Evolutionary conservation across 2,113 vertebrate genomes (phyloP), one percentile per base, ranked within the genome.

Genomic region (Rhabdornis inornatus): DNA sequence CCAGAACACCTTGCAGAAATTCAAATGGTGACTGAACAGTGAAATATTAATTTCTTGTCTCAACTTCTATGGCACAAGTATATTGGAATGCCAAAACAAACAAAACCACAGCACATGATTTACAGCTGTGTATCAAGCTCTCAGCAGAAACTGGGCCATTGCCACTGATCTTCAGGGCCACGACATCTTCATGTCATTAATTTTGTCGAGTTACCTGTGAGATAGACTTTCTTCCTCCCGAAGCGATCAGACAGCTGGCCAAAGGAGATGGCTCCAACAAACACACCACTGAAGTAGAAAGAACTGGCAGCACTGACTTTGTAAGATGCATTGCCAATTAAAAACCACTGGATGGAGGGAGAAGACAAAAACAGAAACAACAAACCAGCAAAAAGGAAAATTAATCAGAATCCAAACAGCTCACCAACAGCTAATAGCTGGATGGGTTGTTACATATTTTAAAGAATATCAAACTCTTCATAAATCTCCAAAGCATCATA

Each of bases 191-290:
- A n/a, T 7, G 11, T 17, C 23, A 60, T 6, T 66, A 3, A 19
- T 68, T 87, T 1, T 68, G 33, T 40, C 1, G 4, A 23, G 63
- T 96, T 97, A 98, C 98, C 98, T 97, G 97, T 96, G 55, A 98
- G 98, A 91, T 98, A 98, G 72, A 98, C 96, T 30, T 97, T 98
- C 66, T 98, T 98, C 90, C 98, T 98, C 39, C 98, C 98, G 0
- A 98, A 98, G 56, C 95, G 98, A 90, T 98, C 98, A 0, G 98
- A 98, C 45, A 98, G 97, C 74, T 98, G 98, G 15, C 98, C 98
- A 37, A 98, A 98, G 55, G 95, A 95, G 82, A 98, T 97, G 16
- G 98, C 98, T 40, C 98, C 98, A 66, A 98, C 92, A 68, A 98
- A 98, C 61, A 98, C 98, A 18, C 98, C 98, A 40, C 97, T 98